Percentiles rank a stretch among this genome's conserved stretches.
These are phyloP conservation scores for Varanus salvator DNA, from an alignment of 2,113 vertebrate species.

Conservation along the genomic window DNA sequence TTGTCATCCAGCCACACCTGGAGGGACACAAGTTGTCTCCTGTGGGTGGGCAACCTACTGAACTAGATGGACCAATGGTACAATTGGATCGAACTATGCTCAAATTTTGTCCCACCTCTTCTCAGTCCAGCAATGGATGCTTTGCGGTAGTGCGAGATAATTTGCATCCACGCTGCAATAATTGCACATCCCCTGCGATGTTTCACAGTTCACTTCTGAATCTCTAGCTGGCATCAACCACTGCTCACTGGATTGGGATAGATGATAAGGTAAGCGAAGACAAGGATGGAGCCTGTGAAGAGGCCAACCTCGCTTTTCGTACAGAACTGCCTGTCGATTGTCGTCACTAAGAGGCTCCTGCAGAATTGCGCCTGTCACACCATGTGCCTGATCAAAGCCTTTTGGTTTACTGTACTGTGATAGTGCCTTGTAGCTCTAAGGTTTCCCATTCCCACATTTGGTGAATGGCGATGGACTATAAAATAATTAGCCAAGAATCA, in stretches of 20 bases:
- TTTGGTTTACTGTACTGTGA: slow-evolving; percentile 64
- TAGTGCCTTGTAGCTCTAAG: slow-evolving; percentile 56
- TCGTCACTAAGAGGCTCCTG: slow-evolving; percentile 41
- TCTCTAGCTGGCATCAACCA: slow-evolving; percentile 41
- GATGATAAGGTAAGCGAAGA: slow-evolving; percentile 17
- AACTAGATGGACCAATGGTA: not conserved
- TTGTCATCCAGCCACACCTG: no score
- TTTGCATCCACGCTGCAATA: not conserved
- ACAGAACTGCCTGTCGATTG: slow-evolving; percentile 45
- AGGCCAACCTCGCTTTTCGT: not conserved
- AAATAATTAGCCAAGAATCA: slow-evolving; percentile 69
- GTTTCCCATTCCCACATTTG: slow-evolving; percentile 68
- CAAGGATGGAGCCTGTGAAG: slow-evolving; percentile 29
- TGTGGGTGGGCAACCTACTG: not conserved
- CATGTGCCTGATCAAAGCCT: slow-evolving; percentile 75
- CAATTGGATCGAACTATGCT: no score
- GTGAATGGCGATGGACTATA: slow-evolving; percentile 69
- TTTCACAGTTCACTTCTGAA: slow-evolving; percentile 1
- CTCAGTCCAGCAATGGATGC: not conserved
- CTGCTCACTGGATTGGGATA: slow-evolving; percentile 13
- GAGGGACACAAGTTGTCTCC: no score
- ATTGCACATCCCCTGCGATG: no score
- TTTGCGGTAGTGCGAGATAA: not conserved
- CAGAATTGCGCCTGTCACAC: slow-evolving; percentile 52
- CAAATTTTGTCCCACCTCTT: not conserved